Percentiles rank a stretch among this genome's conserved stretches.
phyloP scores from a whole-genome alignment of 2,888 invertebrate genomes.

The Lasius platythorax region DNA sequence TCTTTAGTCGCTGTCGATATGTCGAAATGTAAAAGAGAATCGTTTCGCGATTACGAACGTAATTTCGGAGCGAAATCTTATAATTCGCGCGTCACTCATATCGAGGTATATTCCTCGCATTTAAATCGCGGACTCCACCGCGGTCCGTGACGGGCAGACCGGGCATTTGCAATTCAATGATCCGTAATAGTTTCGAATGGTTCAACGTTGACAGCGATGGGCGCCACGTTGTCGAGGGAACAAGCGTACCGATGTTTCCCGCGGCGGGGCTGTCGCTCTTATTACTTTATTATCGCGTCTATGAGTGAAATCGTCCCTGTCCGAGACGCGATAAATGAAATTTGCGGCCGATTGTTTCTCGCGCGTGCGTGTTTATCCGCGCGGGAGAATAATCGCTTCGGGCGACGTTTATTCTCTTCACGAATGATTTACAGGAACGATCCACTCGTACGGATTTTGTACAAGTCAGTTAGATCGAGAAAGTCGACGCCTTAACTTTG shows the following conservation, averaged over 20 bases:
- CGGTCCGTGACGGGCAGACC: slow-evolving; percentile 64
- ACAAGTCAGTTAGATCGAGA: neutral
- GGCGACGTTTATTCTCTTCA: neutral
- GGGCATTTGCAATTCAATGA: slow-evolving; percentile 80
- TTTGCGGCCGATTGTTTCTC: slow-evolving; percentile 35
- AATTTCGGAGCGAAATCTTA: slow-evolving; percentile 23
- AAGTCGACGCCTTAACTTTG: neutral
- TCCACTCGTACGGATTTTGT: neutral
- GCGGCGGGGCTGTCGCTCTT: slow-evolving; percentile 55
- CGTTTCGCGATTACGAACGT: neutral
- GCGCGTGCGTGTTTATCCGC: neutral
- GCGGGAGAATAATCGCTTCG: neutral
- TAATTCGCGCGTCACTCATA: slow-evolving; percentile 49
- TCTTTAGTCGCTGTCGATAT: neutral
- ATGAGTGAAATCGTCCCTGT: slow-evolving; percentile 41
- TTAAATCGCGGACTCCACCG: slow-evolving; percentile 75
- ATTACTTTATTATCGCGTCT: slow-evolving; percentile 50
- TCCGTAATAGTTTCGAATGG: slow-evolving; percentile 76
- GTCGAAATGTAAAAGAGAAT: neutral
- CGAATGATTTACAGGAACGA: slow-evolving; percentile 4
- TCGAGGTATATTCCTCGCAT: slow-evolving; percentile 61
- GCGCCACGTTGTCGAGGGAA: slow-evolving; percentile 59
- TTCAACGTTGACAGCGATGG: slow-evolving; percentile 50
- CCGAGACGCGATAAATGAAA: slow-evolving; percentile 29
- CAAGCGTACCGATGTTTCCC: slow-evolving; percentile 50